Evolutionary conservation across 2,888 invertebrate genomes (phyloP).

Genomic region (Habroteleia sp.): DNA sequence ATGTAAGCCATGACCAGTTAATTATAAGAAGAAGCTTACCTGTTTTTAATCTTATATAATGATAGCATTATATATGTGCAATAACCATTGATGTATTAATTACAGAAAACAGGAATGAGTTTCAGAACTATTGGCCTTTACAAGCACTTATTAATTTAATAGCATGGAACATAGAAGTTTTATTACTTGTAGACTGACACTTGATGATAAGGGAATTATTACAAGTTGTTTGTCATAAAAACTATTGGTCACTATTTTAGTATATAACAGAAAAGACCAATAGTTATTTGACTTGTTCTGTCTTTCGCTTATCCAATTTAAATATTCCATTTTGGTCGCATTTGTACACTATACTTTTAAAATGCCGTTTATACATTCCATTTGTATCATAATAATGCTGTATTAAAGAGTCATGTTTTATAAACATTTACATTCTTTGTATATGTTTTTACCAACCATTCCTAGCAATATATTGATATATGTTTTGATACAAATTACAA

Average conservation of each 20-base stretch:
- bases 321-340: slow-evolving; percentile 73
- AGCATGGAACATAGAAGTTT: slow-evolving; percentile 9
- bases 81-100: slow-evolving; percentile 64
- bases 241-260: slow-evolving; percentile 61
- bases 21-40: slow-evolving; percentile 65
- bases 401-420: slow-evolving; percentile 76
- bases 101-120: slow-evolving; percentile 48
- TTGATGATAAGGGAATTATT: slow-evolving; percentile 2
- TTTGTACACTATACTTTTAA: slow-evolving; percentile 76
- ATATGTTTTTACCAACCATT: background rate
- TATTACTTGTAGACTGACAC: slow-evolving; percentile 6
- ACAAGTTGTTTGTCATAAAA: slow-evolving; percentile 9
- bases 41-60: slow-evolving; percentile 69
- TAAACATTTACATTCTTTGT: slow-evolving; percentile 70
- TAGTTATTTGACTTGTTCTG: slow-evolving; percentile 58
- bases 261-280: slow-evolving; percentile 36
- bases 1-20: slow-evolving; percentile 32
- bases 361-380: slow-evolving; percentile 76
- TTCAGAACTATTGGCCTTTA: slow-evolving; percentile 51
- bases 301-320: slow-evolving; percentile 63
- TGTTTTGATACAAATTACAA: no score
- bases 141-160: slow-evolving; percentile 31
- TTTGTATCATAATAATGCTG: slow-evolving; percentile 76
- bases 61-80: slow-evolving; percentile 65
- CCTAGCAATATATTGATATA: slow-evolving; percentile 3